Base-by-base conservation (phyloP, 2,797 vertebrate species). In the Sciurus carolinensis region DNA sequence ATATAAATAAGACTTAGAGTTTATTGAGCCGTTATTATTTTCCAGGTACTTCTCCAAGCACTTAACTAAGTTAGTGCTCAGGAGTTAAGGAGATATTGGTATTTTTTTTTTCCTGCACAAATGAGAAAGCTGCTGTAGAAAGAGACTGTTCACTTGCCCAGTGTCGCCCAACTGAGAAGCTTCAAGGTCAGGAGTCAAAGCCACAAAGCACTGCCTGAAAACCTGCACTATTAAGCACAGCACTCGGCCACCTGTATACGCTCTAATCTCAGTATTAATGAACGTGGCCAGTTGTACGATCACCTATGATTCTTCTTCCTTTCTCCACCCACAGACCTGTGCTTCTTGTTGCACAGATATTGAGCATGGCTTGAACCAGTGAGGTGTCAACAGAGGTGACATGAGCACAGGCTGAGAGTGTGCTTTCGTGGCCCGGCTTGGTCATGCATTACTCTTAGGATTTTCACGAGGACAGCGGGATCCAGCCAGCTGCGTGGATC, bases 131-230 rank as follows among this genome's bases (percentile, higher is more conserved):
- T 33, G 17, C 36, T 7, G 3, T 72, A 84, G 8, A 57, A 69
- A 13, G 26, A 82, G 17, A 30, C 57, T 73, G 50, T 42, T 36
- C n/a, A 90, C n/a, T 73, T 76, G 3, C 39, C 28, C 26, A 30
- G 47, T 72, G 62, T 76, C 75, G 82, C 30, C 24, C 8, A 73
- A n/a, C 26, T 82, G 42, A 28, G 5, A 80, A 95, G 50, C 26
- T 83, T 88, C 47, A 86, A 90, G 87, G n/a, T 24, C 47, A 75
- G 59, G n/a, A 59, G 14, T 69, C 62, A 72, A 82, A 75, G 24
- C 20, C 57, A 11, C 50, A 44, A 62, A 50, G 54, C 3, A 7
- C 36, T 52, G 33, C 6, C 26, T 80, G 12, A 17, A 89, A 86
- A 30, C 15, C n/a, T 47, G 6, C 0, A 39, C 24, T 50, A 62